These are phyloP conservation scores for Hyperopisus bebe DNA, from an alignment of 2,113 vertebrate genomes.

Conservation along the genomic window DNA sequence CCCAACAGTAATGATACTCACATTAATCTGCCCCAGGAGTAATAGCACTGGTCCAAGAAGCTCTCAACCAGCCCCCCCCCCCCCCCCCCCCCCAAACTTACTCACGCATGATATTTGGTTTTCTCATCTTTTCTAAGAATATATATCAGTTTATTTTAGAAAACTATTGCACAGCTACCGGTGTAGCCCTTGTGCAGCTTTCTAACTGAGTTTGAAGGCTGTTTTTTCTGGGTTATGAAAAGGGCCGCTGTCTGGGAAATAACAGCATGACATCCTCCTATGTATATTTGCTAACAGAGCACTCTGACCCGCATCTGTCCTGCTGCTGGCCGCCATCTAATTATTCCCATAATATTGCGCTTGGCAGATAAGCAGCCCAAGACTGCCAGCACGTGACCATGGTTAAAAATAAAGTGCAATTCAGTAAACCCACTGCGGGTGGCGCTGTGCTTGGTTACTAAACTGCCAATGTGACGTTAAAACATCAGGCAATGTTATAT, in stretches of 20 bases:
- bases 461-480: background rate
- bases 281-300: background rate
- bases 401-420: background rate
- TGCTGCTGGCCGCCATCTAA: background rate
- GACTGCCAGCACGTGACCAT: background rate
- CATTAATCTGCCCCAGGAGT: too few relatives aligned
- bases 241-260: background rate
- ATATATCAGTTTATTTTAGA: too few relatives aligned
- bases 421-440: background rate
- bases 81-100: too few relatives aligned
- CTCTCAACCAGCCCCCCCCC: too few relatives aligned
- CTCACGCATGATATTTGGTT: too few relatives aligned
- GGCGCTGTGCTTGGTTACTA: background rate
- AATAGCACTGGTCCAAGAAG: too few relatives aligned
- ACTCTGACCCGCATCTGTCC: background rate
- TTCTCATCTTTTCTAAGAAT: too few relatives aligned
- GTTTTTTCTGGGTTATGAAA: background rate
- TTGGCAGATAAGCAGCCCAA: too few relatives aligned
- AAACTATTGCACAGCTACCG: background rate
- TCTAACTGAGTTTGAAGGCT: background rate
- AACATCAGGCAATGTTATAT: background rate
- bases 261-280: background rate
- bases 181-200: background rate
- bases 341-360: background rate
- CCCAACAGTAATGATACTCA: too few relatives aligned